These are phyloP conservation scores for Dolichoris vasculosae DNA, from an alignment of 1,140 invertebrate species.

Conservation along the genomic window DNA sequence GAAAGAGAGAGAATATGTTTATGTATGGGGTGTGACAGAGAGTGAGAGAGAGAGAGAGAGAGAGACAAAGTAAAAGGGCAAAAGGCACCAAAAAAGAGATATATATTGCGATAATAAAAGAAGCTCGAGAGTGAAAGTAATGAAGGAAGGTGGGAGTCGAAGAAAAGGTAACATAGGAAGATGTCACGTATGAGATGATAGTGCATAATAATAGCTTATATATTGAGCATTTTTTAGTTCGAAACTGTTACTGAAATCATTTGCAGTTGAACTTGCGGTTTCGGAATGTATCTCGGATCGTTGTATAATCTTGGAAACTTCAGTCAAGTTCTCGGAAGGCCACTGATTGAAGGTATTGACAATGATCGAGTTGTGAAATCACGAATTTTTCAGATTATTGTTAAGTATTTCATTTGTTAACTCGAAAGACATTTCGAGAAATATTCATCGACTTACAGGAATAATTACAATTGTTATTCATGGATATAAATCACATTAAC, in stretches of 20 bases:
- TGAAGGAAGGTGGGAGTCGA: conserved; percentile 20
- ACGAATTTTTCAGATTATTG: background rate
- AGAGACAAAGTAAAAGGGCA: background rate
- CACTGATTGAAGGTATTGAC: background rate
- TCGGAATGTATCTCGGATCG: background rate
- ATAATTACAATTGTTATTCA: background rate
- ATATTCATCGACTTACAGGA: background rate
- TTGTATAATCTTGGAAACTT: background rate
- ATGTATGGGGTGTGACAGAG: too few relatives aligned
- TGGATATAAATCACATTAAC: background rate
- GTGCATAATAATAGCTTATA: conserved; percentile 33
- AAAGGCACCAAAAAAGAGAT: background rate
- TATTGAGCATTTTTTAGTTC: conserved; percentile 14
- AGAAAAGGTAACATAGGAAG: conserved; percentile 33
- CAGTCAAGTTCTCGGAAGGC: background rate
- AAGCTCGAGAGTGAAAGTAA: conserved; percentile 44
- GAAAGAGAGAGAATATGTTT: too few relatives aligned
- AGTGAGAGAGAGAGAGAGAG: background rate
- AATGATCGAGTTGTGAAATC: background rate
- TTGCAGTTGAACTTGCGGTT: background rate
- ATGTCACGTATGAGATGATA: conserved; percentile 38
- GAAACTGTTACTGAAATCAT: background rate
- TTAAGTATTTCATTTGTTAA: background rate
- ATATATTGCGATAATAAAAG: conserved; percentile 49
- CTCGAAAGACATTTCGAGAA: background rate